Evolutionary conservation across 2,797 vertebrate genomes (phyloP).

Genomic region (Tapera naevia): DNA sequence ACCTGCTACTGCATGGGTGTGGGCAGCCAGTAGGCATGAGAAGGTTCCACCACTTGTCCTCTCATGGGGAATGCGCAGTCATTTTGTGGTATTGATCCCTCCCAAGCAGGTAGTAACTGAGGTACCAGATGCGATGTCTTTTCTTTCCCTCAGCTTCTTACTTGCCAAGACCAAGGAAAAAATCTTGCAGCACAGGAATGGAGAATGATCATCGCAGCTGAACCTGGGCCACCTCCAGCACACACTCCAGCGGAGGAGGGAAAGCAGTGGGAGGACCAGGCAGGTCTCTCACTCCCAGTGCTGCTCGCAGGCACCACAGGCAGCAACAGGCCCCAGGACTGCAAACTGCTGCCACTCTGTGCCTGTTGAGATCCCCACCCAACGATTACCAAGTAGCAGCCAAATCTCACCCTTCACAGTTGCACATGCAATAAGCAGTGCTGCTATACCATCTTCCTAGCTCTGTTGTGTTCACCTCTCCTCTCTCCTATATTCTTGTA

Average conservation of each 20-base stretch:
- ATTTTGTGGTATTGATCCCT: not conserved
- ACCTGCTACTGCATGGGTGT: rapidly evolving
- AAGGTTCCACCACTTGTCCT: not conserved
- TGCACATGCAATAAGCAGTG: rapidly evolving
- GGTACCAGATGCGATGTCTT: not conserved
- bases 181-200: not conserved
- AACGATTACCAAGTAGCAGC: rapidly evolving
- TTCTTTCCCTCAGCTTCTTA: not conserved
- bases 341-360: not conserved
- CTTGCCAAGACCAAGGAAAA: not conserved
- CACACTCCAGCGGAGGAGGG: rapidly evolving
- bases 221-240: not conserved
- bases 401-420: not conserved
- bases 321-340: not conserved
- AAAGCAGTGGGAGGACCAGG: rapidly evolving
- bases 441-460: rapidly evolving
- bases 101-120: not conserved
- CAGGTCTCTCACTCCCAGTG: rapidly evolving
- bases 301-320: not conserved
- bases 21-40: rapidly evolving
- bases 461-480: not conserved
- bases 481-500: not conserved
- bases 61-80: rapidly evolving
- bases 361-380: not conserved
- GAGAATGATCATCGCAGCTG: rapidly evolving